Evolutionary conservation across 2,113 vertebrate genomes (phyloP).

Genomic region (Plotosus lineatus): DNA sequence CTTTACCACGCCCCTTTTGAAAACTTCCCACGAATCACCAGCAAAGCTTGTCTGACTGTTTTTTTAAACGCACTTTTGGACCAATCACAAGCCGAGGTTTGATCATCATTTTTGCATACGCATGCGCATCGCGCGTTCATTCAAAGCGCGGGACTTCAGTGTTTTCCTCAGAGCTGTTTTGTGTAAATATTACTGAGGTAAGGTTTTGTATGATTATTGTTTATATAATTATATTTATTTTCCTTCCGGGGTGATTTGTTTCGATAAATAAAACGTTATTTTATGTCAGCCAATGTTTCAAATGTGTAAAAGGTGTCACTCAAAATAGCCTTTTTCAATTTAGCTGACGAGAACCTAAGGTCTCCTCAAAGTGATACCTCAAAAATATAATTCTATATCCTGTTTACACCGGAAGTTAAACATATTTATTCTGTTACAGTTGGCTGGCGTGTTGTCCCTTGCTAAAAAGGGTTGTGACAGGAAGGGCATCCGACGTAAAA

Average conservation of each 20-base stretch:
- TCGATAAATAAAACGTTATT: not conserved
- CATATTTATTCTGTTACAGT: not conserved
- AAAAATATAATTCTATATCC: not conserved
- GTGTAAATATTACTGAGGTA: not conserved
- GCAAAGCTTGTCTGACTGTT: too few relatives aligned
- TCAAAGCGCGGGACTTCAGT: conserved; percentile 63
- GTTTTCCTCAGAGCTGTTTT: not conserved
- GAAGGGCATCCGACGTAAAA: too few relatives aligned
- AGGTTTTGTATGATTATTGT: too few relatives aligned
- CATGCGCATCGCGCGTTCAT: conserved; percentile 55
- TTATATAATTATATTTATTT: too few relatives aligned
- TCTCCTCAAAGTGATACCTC: too few relatives aligned
- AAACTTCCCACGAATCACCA: conserved; percentile 69
- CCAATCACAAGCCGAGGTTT: not conserved
- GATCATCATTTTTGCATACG: not conserved
- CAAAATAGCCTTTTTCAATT: not conserved
- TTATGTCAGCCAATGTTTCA: not conserved
- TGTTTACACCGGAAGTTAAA: not conserved
- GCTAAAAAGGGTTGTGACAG: too few relatives aligned
- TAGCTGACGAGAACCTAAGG: not conserved
- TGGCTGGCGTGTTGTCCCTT: too few relatives aligned
- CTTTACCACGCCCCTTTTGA: conserved; percentile 23
- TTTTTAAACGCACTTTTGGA: not conserved
- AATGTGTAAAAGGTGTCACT: not conserved
- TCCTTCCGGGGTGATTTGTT: not conserved